Percentiles rank a stretch among this genome's conserved stretches.
phyloP scores from a whole-genome alignment of 2,888 invertebrate species.

The Diabrotica balteata region DNA sequence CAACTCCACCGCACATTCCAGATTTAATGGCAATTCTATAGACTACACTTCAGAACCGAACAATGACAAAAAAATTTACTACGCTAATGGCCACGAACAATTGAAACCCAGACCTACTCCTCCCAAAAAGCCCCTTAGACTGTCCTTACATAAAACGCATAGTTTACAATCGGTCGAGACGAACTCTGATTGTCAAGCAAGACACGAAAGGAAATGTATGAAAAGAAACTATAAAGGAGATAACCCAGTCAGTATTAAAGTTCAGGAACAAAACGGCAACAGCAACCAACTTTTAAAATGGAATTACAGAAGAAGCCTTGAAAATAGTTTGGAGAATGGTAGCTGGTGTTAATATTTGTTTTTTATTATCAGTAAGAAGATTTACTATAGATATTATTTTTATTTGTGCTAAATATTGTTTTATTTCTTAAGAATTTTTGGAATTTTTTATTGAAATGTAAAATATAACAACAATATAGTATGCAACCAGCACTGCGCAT shows the following conservation, averaged over 20 bases:
- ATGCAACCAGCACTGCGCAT: too few species aligned
- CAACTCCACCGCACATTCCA: conserved; percentile 44
- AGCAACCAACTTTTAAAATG: conserved; percentile 34
- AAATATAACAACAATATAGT: too few species aligned
- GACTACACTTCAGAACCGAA: conserved; percentile 69
- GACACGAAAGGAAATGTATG: conserved; percentile 62
- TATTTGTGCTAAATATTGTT: too few species aligned
- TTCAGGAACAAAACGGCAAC: conserved; percentile 35
- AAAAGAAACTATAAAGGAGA: conserved; percentile 68
- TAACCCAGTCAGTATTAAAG: conserved; percentile 47
- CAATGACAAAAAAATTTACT: conserved; percentile 60
- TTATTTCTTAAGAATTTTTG: too few species aligned
- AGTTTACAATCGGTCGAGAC: conserved; percentile 78
- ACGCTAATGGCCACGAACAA: conserved; percentile 47
- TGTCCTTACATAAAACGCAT: conserved; percentile 83
- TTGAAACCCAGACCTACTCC: conserved; percentile 75
- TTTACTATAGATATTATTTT: too few species aligned
- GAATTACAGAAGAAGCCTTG: conserved; percentile 45
- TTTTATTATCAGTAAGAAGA: too few species aligned
- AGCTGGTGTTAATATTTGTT: conserved; percentile 50
- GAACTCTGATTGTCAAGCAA: conserved; percentile 43
- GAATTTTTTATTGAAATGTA: too few species aligned
- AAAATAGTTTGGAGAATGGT: conserved; percentile 50
- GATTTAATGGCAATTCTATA: conserved; percentile 42
- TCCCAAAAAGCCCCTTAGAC: conserved; percentile 82